phyloP scores from a whole-genome alignment of 2,888 invertebrate species.

The Hipparchia sbordonii region DNA sequence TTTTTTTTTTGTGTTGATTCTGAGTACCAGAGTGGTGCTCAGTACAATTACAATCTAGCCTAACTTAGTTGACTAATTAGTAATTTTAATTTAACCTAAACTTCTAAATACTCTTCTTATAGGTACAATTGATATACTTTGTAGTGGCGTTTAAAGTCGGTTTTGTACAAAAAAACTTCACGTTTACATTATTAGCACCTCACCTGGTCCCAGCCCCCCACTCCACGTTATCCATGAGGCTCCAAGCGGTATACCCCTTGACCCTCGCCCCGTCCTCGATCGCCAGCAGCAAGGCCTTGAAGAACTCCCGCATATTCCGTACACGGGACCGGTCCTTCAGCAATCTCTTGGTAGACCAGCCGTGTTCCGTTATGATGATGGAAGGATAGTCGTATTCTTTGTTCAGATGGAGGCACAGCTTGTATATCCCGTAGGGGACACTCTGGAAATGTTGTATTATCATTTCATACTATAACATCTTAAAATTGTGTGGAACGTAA shows the following conservation, averaged over 20 bases:
- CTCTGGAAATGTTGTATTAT: conserved; percentile 49
- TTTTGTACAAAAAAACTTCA: too few species aligned
- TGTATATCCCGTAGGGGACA: conserved; percentile 69
- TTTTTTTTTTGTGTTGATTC: too few species aligned
- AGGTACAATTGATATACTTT: too few species aligned
- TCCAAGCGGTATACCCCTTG: conserved; percentile 84
- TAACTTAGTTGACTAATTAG: too few species aligned
- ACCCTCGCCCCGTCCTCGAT: conserved; percentile 76
- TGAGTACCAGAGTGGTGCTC: too few species aligned
- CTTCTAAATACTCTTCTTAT: too few species aligned
- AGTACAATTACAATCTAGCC: too few species aligned
- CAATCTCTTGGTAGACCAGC: conserved; percentile 74
- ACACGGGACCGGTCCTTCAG: conserved; percentile 71
- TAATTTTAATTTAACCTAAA: too few species aligned
- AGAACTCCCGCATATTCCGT: conserved; percentile 63
- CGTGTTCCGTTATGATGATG: conserved; percentile 83
- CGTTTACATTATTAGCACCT: too few species aligned
- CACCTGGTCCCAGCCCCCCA: conserved; percentile 84
- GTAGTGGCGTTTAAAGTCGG: too few species aligned
- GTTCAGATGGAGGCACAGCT: conserved; percentile 60
- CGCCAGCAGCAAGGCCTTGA: conserved; percentile 73
- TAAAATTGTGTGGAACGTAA: too few species aligned
- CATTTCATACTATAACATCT: too few species aligned
- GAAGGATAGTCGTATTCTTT: conserved; percentile 59
- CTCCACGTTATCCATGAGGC: conserved; percentile 86